These are phyloP conservation scores for Acrobasis consociella DNA, from an alignment of 2,888 invertebrate species.

Conservation along the genomic window DNA sequence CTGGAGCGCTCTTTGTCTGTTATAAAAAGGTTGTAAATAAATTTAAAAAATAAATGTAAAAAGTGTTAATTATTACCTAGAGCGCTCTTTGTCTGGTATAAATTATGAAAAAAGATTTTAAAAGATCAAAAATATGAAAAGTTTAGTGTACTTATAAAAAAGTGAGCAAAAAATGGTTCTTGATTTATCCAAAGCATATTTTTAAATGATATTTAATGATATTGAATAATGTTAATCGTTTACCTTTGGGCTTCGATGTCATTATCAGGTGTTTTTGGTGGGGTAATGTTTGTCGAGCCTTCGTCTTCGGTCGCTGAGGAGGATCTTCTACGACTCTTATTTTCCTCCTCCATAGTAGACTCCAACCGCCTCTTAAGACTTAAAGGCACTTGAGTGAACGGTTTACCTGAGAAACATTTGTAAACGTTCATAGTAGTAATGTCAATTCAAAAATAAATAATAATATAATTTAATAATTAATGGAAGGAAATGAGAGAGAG, in stretches of 20 bases:
- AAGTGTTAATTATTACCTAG: too few species aligned
- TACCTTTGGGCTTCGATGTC: slow-evolving; percentile 75
- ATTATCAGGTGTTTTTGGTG: slow-evolving; percentile 78
- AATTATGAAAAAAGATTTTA: too few species aligned
- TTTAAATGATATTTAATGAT: too few species aligned
- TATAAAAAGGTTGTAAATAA: slow-evolving; percentile 27
- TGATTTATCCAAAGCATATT: too few species aligned
- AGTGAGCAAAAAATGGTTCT: too few species aligned
- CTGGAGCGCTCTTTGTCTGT: slow-evolving; percentile 76
- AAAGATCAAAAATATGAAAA: too few species aligned
- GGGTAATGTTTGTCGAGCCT: slow-evolving; percentile 75
- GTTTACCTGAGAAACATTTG: slow-evolving; percentile 59
- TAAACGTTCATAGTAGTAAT: slow-evolving; percentile 5
- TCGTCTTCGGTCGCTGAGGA: slow-evolving; percentile 79
- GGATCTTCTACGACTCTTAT: slow-evolving; percentile 64
- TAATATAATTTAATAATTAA: too few species aligned
- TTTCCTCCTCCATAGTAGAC: slow-evolving; percentile 66
- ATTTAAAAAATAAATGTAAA: slow-evolving; percentile 6
- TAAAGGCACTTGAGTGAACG: slow-evolving; percentile 71
- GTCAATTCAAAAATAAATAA: slow-evolving; percentile 21
- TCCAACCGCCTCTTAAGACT: slow-evolving; percentile 72
- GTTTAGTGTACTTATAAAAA: too few species aligned
- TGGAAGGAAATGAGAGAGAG: too few species aligned
- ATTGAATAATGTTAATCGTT: neutral
- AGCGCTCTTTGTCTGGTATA: too few species aligned